Evolutionary conservation across 2,797 vertebrate genomes (phyloP).

Genomic region (Saxicola maurus): DNA sequence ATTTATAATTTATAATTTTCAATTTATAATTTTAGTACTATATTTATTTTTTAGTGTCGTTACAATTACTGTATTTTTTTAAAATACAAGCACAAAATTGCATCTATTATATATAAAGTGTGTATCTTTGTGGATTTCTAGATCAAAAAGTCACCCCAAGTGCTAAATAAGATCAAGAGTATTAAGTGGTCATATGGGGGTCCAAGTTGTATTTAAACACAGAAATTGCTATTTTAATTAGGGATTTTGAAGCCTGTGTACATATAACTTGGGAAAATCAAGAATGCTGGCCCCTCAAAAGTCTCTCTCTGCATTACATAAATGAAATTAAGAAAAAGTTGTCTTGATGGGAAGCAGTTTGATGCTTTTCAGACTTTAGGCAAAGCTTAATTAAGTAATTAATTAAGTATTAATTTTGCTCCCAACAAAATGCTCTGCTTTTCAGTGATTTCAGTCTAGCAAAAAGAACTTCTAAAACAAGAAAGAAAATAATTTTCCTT

Average conservation of each 20-base stretch:
- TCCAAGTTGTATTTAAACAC: background rate
- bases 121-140: background rate
- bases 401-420: background rate
- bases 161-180: background rate
- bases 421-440: background rate
- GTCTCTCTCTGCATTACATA: background rate
- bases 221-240: background rate
- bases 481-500: background rate
- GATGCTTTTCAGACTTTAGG: background rate
- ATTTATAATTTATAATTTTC: background rate
- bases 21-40: background rate
- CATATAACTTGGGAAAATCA: background rate
- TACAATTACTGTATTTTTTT: background rate
- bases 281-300: background rate
- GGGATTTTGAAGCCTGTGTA: background rate
- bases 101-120: background rate
- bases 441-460: background rate
- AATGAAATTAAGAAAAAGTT: background rate
- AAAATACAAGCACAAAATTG: background rate
- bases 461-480: background rate
- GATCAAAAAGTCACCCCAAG: fast-evolving
- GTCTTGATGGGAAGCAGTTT: background rate
- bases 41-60: background rate
- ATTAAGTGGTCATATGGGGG: background rate
- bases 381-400: background rate